Percentiles rank a stretch among this genome's conserved stretches.
These are phyloP conservation scores for Sardina pilchardus DNA, from an alignment of 2,113 vertebrate genomes.

Conservation along the genomic window DNA sequence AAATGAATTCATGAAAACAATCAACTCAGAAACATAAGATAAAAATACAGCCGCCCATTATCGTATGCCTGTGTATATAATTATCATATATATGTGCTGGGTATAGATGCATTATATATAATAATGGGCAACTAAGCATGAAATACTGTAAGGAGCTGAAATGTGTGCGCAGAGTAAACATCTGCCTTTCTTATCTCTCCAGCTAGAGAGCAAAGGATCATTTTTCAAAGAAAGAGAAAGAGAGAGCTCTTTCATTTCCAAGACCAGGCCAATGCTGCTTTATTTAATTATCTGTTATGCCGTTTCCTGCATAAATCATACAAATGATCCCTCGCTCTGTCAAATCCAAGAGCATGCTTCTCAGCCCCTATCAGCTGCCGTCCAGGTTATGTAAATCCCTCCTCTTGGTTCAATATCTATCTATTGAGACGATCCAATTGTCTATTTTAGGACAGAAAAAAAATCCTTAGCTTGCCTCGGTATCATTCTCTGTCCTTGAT, in stretches of 20 bases:
- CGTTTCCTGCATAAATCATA: slow-evolving; percentile 77
- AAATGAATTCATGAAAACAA: slow-evolving; percentile 2
- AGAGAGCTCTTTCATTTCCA: slow-evolving; percentile 66
- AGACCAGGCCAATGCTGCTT: slow-evolving; percentile 67
- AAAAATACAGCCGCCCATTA: slow-evolving; percentile 1
- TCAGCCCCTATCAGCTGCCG: slow-evolving; percentile 68
- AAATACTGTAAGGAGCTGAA: slow-evolving; percentile 62
- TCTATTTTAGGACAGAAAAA: slow-evolving; percentile 54
- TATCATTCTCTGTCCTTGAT: slow-evolving; percentile 68
- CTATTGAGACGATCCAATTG: slow-evolving; percentile 67
- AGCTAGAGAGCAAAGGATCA: slow-evolving; percentile 63
- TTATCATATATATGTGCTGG: slow-evolving; percentile 12
- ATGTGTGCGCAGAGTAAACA: slow-evolving; percentile 65
- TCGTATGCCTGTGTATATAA: neutral
- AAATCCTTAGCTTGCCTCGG: slow-evolving; percentile 62
- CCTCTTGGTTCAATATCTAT: slow-evolving; percentile 67
- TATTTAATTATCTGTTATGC: slow-evolving; percentile 76
- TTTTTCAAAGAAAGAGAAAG: slow-evolving; percentile 60
- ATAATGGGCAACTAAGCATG: slow-evolving; percentile 67
- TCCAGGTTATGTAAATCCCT: slow-evolving; percentile 71
- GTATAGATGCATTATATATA: slow-evolving; percentile 27
- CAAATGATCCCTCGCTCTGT: slow-evolving; percentile 74
- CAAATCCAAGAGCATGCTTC: slow-evolving; percentile 66
- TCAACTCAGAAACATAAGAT: neutral
- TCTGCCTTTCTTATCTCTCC: slow-evolving; percentile 70